A percentile compares a stretch with the other conserved stretches of the same genome.
Evolutionary conservation across 1,140 invertebrate species (phyloP).

Genomic region (Achatina immaculata): DNA sequence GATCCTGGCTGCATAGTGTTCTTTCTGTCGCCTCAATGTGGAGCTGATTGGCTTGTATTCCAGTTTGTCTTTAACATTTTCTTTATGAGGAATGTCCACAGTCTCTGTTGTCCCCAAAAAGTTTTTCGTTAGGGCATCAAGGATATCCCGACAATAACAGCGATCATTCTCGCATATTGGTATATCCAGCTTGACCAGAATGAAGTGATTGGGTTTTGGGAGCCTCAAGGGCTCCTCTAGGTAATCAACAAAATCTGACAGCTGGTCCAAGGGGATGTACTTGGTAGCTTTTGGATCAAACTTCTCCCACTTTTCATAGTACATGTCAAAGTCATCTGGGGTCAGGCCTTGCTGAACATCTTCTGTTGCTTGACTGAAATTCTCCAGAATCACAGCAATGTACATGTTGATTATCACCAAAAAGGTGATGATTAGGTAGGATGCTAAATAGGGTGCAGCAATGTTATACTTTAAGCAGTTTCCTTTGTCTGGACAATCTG

Average conservation of each 20-base stretch:
- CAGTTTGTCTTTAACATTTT: conserved; percentile 79
- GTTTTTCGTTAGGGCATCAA: conserved; percentile 91
- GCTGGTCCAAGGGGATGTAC: conserved; percentile 92
- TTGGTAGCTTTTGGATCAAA: conserved; percentile 98
- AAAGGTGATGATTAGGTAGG: conserved; percentile 97
- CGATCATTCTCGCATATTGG: conserved; percentile 96
- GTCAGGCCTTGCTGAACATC: conserved; percentile 98
- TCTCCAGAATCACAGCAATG: conserved; percentile 98
- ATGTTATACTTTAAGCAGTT: conserved; percentile 90
- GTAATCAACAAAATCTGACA: conserved; percentile 95
- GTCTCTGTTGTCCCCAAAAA: conserved; percentile 87
- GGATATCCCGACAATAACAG: conserved; percentile 97
- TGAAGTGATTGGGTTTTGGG: conserved; percentile 98
- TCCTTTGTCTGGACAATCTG: conserved; percentile 75
- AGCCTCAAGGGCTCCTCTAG: conserved; percentile 77
- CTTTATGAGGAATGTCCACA: conserved; percentile 78
- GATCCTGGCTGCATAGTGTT: conserved; percentile 93
- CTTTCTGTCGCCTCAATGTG: conserved; percentile 92
- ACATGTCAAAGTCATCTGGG: conserved; percentile 99
- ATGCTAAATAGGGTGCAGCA: conserved; percentile 93
- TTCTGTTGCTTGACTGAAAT: conserved; percentile 97
- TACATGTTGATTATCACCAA: conserved; percentile 99
- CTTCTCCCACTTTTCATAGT: conserved; percentile 99
- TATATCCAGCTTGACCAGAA: conserved; percentile 98
- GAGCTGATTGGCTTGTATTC: conserved; percentile 95